Conservation (phyloP, 2,113 vertebrate species). For the Indicator maculatus region DNA sequence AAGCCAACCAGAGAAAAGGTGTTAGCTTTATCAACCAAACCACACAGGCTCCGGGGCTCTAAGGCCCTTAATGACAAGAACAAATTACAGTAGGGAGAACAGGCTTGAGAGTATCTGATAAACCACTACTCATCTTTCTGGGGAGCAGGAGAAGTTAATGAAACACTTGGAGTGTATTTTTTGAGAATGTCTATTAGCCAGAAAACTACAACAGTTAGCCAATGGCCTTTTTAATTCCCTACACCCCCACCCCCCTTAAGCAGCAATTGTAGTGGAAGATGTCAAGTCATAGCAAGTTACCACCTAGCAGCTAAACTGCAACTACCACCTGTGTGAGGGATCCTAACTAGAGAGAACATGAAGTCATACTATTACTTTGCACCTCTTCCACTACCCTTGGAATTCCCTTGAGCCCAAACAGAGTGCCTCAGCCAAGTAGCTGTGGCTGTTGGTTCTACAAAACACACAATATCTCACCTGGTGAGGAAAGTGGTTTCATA, state of each 20-base stretch:
- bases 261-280: neutral
- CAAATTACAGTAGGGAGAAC: neutral
- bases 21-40: neutral
- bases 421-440: too few species aligned
- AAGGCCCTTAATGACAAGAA: neutral
- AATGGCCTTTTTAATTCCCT: neutral
- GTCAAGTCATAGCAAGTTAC: neutral
- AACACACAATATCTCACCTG: neutral
- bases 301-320: neutral
- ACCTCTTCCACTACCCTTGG: neutral
- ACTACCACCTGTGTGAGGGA: neutral
- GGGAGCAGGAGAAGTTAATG: neutral
- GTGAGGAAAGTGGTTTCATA: neutral
- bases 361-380: neutral
- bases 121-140: neutral
- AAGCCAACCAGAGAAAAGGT: neutral
- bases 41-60: neutral
- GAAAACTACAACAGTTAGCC: neutral
- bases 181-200: neutral
- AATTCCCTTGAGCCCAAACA: neutral
- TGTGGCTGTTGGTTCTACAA: neutral
- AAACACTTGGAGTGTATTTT: rapidly evolving
- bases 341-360: neutral
- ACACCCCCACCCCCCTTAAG: neutral
- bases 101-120: rapidly evolving